Evolutionary conservation across 92 coral and sea anemone genomes (phyloP).

Genomic region (Palythoa grandis): DNA sequence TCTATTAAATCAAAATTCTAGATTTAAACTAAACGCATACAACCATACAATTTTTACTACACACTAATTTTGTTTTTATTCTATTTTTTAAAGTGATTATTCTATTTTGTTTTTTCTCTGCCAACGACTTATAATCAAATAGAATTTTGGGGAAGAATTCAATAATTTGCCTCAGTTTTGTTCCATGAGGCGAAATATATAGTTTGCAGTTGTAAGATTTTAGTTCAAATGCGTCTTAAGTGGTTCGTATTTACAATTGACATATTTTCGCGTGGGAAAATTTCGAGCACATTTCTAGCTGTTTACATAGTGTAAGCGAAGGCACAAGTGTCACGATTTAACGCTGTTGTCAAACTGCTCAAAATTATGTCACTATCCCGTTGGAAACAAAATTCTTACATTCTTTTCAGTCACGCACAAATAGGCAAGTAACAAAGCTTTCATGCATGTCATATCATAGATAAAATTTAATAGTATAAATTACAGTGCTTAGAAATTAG

Average conservation of each 20-base stretch:
- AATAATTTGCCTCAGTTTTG: not conserved
- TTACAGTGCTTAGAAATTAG: not conserved
- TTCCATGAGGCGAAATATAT: not conserved
- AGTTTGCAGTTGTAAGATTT: not conserved
- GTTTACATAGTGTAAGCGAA: constrained; percentile 45
- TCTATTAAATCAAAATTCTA: too few relatives aligned
- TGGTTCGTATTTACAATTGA: constrained; percentile 34
- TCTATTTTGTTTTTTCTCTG: too few relatives aligned
- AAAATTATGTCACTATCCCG: constrained; percentile 4
- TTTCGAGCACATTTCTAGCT: not conserved
- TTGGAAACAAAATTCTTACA: not conserved
- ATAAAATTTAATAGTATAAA: not conserved
- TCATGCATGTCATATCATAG: not conserved
- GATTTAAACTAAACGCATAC: too few relatives aligned
- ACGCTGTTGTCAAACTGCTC: constrained; percentile 27
- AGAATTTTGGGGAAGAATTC: not conserved
- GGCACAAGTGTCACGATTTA: constrained; percentile 8
- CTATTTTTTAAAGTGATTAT: too few relatives aligned
- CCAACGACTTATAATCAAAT: not conserved
- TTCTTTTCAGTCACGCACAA: not conserved
- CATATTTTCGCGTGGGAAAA: constrained; percentile 53
- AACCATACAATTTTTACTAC: too few relatives aligned
- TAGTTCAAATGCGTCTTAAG: constrained; percentile 22
- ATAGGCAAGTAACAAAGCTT: not conserved
- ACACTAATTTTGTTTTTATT: too few relatives aligned